Conservation (phyloP, 2,113 vertebrate genomes). For the Suricata suricatta region DNA sequence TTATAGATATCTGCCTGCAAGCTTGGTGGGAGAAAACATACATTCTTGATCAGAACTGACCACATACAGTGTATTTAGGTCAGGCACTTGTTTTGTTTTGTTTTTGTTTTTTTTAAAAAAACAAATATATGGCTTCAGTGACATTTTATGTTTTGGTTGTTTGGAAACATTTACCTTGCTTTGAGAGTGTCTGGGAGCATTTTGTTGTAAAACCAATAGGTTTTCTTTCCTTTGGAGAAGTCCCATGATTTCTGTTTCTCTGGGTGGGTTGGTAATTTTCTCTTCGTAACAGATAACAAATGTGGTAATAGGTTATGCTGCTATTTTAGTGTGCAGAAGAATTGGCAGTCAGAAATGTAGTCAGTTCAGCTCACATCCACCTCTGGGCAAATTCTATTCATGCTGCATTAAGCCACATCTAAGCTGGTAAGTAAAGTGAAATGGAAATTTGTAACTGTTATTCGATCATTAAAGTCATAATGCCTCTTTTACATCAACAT, state of each 20-base stretch:
- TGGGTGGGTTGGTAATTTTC: conserved; percentile 47
- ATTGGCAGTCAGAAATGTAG: neutral
- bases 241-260: conserved; percentile 29
- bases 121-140: neutral
- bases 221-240: conserved; percentile 39
- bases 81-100: neutral
- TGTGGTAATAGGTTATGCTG: conserved; percentile 32
- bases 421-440: conserved; percentile 41
- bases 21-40: neutral
- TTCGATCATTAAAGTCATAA: neutral
- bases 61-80: neutral
- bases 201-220: neutral
- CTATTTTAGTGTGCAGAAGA: conserved; percentile 51
- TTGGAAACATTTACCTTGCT: neutral
- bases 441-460: conserved; percentile 2
- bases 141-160: neutral
- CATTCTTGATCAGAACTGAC: neutral
- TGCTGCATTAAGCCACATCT: conserved; percentile 39
- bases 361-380: neutral
- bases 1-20: neutral
- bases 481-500: neutral
- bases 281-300: conserved; percentile 57
- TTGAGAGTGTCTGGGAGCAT: neutral
- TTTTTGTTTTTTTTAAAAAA: neutral
- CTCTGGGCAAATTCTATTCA: conserved; percentile 57